Base-by-base conservation (phyloP, 2,888 invertebrate genomes). In the Ophion slaviceki region DNA sequence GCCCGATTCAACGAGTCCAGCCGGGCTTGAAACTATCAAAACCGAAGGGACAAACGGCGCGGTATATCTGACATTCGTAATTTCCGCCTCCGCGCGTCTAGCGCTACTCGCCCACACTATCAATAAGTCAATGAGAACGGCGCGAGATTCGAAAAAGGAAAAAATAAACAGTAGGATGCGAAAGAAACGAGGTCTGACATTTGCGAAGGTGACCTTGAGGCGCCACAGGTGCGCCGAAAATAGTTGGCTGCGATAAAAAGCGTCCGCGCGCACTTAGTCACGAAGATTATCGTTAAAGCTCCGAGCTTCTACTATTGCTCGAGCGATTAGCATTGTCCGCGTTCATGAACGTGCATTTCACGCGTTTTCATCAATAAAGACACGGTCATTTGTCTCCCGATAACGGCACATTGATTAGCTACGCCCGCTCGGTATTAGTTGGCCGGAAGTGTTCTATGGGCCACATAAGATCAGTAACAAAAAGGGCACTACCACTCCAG, bases 131-230 rank as follows among this genome's bases (percentile, higher is more conserved):
- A 53, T n/a, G 20, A 17, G 28, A 76, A 57, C 40, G 40, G 40
- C 40, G 8, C 40, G 40, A 17, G 45, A 62, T 36, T 20, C 1
- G 4, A 70, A 70, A 45, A 24, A 6, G 59, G 20, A 11, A 36
- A 62, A 71, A 66, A 47, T 24, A 17, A 59, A 67, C 11, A 47
- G 11, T 59, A 11, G 11, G 72, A 80, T 14, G 36, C 62, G 68
- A 67, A 66, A 70, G 10, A 40, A 61, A 6, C 40, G 66, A 72
- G 28, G 64, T 81, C 70, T 82, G 82, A 80, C 80, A 72, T 86
- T 82, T 59, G 76, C 71, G 67, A 80, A 86, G 85, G 85, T 86
- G 85, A 71, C 85, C 82, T 86, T 86, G 85, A 67, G 45, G 32
- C 36, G 71, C 70, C 28, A 59, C 17, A 47, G 47, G 24, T 67